Evolutionary conservation across 2,888 invertebrate species (phyloP), one percentile per base, ranked within the genome.

Genomic region (Miltochrista miniata): DNA sequence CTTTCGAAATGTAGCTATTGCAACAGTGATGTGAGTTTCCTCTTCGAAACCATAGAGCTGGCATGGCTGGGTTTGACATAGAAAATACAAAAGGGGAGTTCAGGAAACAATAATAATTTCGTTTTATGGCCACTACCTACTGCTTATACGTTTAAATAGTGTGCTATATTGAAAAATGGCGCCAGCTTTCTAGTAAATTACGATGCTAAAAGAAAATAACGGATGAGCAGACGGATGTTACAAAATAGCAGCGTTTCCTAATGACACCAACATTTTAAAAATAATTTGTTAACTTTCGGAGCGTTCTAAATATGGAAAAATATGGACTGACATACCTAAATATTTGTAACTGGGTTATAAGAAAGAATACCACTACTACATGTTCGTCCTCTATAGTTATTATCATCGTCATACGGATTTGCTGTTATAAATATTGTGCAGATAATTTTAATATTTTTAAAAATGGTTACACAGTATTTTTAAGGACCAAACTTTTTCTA

Each of bases 221-320:
- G 62, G 54, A 52, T 41, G 49, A 38, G 51, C 44, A 40, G 48
- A 64, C 61, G 64, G 64, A 65, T 65, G 66, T 64, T 65, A 52
- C 66, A 62, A 64, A 54, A 65, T 60, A 53, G 53, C 54, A 58
- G 51, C 46, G 50, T 48, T 62, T 57, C 57, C 50, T 60, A 65
- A 65, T 61, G 67, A 64, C 59, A 58, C 36, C 42, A 35, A 51
- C 44, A 33, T 40, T 58, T 63, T 41, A 45, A 61, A 63, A 65
- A 60, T 65, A 62, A 54, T 65, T 49, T 54, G 36, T 45, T 37
- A 30, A 45, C 29, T 37, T 45, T 30, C 36, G 30, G 36, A 35
- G 45, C 37, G 14, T 45, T 45, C 45, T 24, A 24, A 24, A 24
- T 24, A 24, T 2, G 18, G 18, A 24, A 24, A 24, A 24, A 24